Base-by-base conservation (phyloP, 2,888 invertebrate genomes). In the Hypselothyrea guttata region DNA sequence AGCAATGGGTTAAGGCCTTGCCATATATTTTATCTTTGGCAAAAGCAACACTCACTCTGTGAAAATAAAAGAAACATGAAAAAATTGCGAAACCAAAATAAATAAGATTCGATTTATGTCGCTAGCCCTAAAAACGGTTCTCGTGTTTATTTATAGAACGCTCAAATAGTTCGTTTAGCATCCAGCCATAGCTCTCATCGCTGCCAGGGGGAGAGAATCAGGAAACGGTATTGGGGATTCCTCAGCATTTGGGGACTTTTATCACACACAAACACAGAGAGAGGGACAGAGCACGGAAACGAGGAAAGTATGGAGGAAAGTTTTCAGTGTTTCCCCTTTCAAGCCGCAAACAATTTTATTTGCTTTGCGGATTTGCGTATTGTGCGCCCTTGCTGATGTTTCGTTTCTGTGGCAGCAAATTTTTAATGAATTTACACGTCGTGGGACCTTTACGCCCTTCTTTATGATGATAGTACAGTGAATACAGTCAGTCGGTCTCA, bases 61-160 rank as follows among this genome's bases (percentile, higher is more conserved):
- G 22, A 22, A n/a, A n/a, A n/a, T n/a, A n/a, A n/a, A n/a, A n/a
- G n/a, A n/a, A 22, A 22, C 22, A 22, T 22, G 22, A 22, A 60
- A 51, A 72, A 71, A 77, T 83, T 84, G 71, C 71, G 33, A 64
- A 75, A 66, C 75, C 62, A 85, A 83, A 81, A 81, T 83, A 81
- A 81, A 81, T 81, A 81, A 83, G 76, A 79, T 83, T 84, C 81
- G 85, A 81, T 81, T 85, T 81, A 83, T 85, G 83, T 83, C 45
- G 71, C 59, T 44, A 54, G 49, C 52, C 54, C 55, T 42, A 40
- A 68, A 63, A 65, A 64, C 60, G 56, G 61, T 59, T 73, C 65
- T 62, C 74, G 62, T 78, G 71, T 71, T 78, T 78, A 78, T 78
- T 84, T 78, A 78, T 84, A 84, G 74, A 38, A 61, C 68, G 63